A percentile compares a stretch with the other conserved stretches of the same genome.
phyloP scores from a whole-genome alignment of 2,113 vertebrate species.

The Paralichthys olivaceus region DNA sequence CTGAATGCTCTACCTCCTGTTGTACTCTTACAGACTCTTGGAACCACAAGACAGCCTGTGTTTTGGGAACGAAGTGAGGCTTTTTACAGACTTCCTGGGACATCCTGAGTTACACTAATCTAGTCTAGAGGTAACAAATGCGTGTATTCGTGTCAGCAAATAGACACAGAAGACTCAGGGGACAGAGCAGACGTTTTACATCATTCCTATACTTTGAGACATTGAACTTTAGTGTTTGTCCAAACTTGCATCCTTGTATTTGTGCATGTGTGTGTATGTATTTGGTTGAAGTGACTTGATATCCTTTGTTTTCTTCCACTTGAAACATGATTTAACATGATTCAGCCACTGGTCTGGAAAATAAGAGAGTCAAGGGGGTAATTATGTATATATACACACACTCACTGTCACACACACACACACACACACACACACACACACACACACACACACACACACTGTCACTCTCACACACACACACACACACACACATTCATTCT shows the following conservation, averaged over 20 bases:
- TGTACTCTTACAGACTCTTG: too few species aligned
- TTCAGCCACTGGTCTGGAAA: constrained; percentile 77
- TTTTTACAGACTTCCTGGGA: too few species aligned
- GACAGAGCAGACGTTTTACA: not conserved
- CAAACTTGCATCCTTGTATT: not conserved
- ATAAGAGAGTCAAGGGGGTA: constrained; percentile 64
- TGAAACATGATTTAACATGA: constrained; percentile 59
- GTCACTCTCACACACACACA: constrained; percentile 17
- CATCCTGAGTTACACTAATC: too few species aligned
- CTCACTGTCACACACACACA: constrained; percentile 13
- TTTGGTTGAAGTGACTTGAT: constrained; percentile 40
- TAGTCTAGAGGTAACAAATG: too few species aligned
- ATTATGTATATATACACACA: constrained; percentile 50
- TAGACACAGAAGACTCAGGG: not conserved
- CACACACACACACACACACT: constrained; percentile 20
- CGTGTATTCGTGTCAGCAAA: not conserved
- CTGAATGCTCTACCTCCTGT: too few species aligned
- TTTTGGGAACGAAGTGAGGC: too few species aligned
- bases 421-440: constrained; percentile 13
- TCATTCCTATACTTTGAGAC: not conserved
- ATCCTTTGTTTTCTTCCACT: constrained; percentile 47
- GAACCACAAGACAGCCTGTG: too few species aligned
- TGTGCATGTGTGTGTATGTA: not conserved
- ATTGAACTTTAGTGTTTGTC: not conserved
- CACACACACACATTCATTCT: constrained; percentile 37